Conservation (phyloP, 2,888 invertebrate species). For the Heteropelma amictum region DNA sequence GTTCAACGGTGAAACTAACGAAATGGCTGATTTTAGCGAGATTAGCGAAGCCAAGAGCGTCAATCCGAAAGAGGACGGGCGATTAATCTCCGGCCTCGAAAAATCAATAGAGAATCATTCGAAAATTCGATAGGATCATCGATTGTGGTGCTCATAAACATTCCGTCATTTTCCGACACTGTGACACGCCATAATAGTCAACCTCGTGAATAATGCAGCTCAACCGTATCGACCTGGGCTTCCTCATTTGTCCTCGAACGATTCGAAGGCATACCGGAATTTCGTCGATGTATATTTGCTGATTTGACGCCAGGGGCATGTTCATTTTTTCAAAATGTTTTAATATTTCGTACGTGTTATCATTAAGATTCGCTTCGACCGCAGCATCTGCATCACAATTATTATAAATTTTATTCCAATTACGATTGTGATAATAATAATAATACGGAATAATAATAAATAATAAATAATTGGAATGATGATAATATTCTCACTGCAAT, state of each 20-base stretch:
- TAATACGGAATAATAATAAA: neutral
- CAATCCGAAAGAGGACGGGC: neutral
- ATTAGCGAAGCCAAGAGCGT: neutral
- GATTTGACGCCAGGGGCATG: neutral
- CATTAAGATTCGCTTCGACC: too few species aligned
- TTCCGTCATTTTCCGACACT: conserved; percentile 33
- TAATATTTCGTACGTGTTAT: too few species aligned
- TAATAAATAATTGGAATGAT: too few species aligned
- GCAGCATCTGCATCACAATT: too few species aligned
- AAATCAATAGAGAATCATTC: conserved; percentile 2
- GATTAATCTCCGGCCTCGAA: neutral
- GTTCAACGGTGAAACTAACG: neutral
- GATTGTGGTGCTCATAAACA: conserved; percentile 17
- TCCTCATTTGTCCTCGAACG: conserved; percentile 4
- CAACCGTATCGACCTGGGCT: conserved; percentile 37
- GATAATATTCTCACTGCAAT: too few species aligned
- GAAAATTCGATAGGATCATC: conserved; percentile 33
- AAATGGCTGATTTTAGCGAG: conserved; percentile 13
- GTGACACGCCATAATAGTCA: conserved; percentile 39
- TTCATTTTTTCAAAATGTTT: neutral
- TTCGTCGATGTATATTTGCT: conserved; percentile 19
- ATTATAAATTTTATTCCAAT: too few species aligned
- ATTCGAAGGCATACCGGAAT: conserved; percentile 30
- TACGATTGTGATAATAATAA: neutral
- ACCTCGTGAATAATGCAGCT: conserved; percentile 44